A percentile compares a stretch with the other conserved stretches of the same genome.
These are phyloP conservation scores for Nemopilema nomurai DNA, from an alignment of 30 jellyfish, hydroid and myxozoan genomes.

Conservation along the genomic window DNA sequence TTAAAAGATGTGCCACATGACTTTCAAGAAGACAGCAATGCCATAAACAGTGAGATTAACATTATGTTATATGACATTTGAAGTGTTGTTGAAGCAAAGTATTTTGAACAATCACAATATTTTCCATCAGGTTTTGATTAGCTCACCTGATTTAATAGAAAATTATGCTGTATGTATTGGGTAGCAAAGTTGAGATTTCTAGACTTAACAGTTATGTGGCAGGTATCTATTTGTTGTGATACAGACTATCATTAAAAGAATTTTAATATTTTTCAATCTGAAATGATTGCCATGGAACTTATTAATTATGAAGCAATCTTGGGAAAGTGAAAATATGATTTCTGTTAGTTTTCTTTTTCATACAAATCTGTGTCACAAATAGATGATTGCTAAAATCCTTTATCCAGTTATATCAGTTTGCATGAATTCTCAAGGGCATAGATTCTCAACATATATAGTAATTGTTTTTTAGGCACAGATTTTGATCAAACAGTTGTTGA, in stretches of 20 bases:
- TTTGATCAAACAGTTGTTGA: conserved; percentile 3
- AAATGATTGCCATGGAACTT: not conserved
- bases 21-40: no score
- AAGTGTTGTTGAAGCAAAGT: no score
- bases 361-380: not conserved
- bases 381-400: not conserved
- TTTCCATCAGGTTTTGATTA: not conserved
- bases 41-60: no score
- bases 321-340: not conserved
- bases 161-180: not conserved
- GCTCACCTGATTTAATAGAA: not conserved
- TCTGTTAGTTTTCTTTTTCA: not conserved
- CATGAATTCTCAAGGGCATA: no score
- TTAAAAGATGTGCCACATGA: no score
- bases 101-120: no score
- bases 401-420: not conserved
- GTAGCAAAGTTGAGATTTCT: no score
- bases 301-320: not conserved
- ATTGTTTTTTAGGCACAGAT: not conserved
- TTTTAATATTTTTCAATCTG: conserved; percentile 1
- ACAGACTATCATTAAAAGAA: not conserved
- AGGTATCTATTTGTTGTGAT: not conserved
- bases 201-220: not conserved
- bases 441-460: no score
- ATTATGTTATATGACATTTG: no score